A percentile compares a stretch with the other conserved stretches of the same genome.
Conservation (phyloP, 2,888 invertebrate genomes). For the Embidobia sp. region DNA sequence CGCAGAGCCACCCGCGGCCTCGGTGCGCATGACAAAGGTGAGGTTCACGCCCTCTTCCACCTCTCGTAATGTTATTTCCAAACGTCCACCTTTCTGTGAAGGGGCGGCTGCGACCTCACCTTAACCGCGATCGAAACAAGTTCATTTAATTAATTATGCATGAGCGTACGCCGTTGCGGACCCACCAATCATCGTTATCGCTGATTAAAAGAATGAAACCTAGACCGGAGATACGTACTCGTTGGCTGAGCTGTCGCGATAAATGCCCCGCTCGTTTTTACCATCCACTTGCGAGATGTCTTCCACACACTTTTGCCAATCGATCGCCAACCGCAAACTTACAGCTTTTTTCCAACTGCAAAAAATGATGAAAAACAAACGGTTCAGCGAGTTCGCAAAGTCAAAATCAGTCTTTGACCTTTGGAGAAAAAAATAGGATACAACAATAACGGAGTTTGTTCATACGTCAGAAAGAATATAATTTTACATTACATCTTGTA, state of each 20-base stretch:
- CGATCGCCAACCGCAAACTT: too few relatives aligned
- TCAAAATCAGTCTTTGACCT: too few relatives aligned
- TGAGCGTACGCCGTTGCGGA: slow-evolving; percentile 68
- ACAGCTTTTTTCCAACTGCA: too few relatives aligned
- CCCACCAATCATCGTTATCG: slow-evolving; percentile 72
- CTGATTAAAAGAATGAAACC: slow-evolving; percentile 63
- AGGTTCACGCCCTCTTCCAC: slow-evolving; percentile 72
- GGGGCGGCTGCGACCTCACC: slow-evolving; percentile 69
- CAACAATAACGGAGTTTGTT: too few relatives aligned
- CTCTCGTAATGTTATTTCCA: slow-evolving; percentile 75
- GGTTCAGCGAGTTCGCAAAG: too few relatives aligned
- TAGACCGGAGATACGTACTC: slow-evolving; percentile 32
- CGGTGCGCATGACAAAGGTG: slow-evolving; percentile 73
- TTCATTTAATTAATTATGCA: slow-evolving; percentile 79
- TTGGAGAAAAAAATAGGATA: too few relatives aligned
- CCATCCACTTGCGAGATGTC: too few relatives aligned
- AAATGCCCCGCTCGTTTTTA: slow-evolving; percentile 18
- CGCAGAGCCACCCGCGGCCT: slow-evolving; percentile 62
- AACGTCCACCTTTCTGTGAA: slow-evolving; percentile 64
- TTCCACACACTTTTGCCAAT: too few relatives aligned
- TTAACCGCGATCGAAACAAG: slow-evolving; percentile 73
- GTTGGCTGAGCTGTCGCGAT: slow-evolving; percentile 33
- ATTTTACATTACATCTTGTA: too few relatives aligned
- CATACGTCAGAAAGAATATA: too few relatives aligned
- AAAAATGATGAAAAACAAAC: too few relatives aligned